Evolutionary conservation across 2,797 vertebrate species (phyloP), one percentile per base, ranked within the genome.

Genomic region (Oryzias sinensis): DNA sequence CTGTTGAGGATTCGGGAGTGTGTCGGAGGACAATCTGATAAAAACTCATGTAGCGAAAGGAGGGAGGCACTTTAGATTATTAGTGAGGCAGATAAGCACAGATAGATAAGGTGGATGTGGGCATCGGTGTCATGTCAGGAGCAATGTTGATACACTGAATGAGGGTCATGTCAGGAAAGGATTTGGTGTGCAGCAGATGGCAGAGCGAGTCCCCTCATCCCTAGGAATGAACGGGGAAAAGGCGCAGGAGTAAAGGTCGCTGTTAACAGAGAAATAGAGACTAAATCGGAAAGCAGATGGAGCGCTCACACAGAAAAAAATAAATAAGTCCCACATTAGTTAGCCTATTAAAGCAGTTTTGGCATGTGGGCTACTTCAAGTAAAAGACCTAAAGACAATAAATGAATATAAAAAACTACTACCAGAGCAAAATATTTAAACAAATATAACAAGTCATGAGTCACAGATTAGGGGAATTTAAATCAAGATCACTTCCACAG

Each of bases 151-250:
- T 75, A 87, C 83, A 85, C 71, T 84, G 77, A 79, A 68, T 59
- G 45, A 77, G 80, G 66, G 67, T 73, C 83, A 87, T 83, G 77
- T 72, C 56, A 70, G 72, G 57, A 61, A 76, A 65, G 77, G 78
- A 80, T 76, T 82, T 80, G 67, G 70, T 40, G 68, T 56, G 78
- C 70, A 79, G 79, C 88, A 90, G 87, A 88, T 86, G 86, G 87
- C 67, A 58, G 56, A 40, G 20, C 82, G 80, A 87, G 70, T 86
- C 84, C 80, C 66, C 56, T 57, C 53, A 62, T 77, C 73, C 44
- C 57, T n/a, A 17, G 59, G 54, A 75, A 82, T 53, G 50, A 81
- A 54, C 40, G 41, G 44, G 43, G 70, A 49, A 67, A 52, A 63
- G 57, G 56, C 61, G 37, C 64, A 68, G 61, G 62, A 63, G 42